Percentiles rank a stretch among this genome's conserved stretches.
phyloP scores from a whole-genome alignment of 2,888 invertebrate genomes.

The Drosophila suboccidentalis region DNA sequence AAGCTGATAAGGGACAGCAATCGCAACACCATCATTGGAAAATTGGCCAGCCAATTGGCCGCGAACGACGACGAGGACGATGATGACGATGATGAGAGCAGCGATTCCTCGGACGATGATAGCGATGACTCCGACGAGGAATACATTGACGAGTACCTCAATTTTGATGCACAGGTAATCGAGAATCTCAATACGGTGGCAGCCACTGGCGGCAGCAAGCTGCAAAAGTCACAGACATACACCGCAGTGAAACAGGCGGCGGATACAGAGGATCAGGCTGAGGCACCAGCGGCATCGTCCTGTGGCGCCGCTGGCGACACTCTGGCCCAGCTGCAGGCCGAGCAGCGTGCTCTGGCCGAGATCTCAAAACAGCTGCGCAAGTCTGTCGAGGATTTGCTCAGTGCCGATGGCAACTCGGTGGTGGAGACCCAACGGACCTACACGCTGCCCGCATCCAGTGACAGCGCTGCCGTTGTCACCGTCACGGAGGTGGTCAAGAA shows the following conservation, averaged over 20 bases:
- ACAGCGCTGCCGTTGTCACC: constrained; percentile 61
- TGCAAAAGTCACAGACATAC: constrained; percentile 83
- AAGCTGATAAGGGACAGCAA: constrained; percentile 82
- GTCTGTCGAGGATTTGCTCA: constrained; percentile 80
- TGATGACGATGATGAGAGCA: constrained; percentile 74
- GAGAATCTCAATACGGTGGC: constrained; percentile 83
- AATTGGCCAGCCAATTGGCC: constrained; percentile 67
- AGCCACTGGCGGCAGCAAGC: constrained; percentile 64
- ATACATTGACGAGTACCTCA: constrained; percentile 70
- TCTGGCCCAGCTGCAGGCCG: constrained; percentile 78
- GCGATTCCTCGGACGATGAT: constrained; percentile 71
- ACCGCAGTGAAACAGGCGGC: constrained; percentile 80
- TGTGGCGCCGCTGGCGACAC: constrained; percentile 51
- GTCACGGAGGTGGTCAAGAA: constrained; percentile 74
- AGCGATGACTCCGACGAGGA: constrained; percentile 77
- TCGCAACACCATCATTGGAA: constrained; percentile 77
- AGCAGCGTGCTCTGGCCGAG: constrained; percentile 81
- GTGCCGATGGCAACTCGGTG: constrained; percentile 66
- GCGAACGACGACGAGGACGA: constrained; percentile 54
- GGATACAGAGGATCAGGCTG: constrained; percentile 17
- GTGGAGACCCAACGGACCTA: constrained; percentile 70
- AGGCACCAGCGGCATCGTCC: not conserved
- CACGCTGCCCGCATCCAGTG: constrained; percentile 61
- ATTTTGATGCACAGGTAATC: constrained; percentile 84
- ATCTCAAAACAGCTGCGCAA: constrained; percentile 82